phyloP scores from a whole-genome alignment of 2,797 vertebrate species.

The Liasis olivaceus region DNA sequence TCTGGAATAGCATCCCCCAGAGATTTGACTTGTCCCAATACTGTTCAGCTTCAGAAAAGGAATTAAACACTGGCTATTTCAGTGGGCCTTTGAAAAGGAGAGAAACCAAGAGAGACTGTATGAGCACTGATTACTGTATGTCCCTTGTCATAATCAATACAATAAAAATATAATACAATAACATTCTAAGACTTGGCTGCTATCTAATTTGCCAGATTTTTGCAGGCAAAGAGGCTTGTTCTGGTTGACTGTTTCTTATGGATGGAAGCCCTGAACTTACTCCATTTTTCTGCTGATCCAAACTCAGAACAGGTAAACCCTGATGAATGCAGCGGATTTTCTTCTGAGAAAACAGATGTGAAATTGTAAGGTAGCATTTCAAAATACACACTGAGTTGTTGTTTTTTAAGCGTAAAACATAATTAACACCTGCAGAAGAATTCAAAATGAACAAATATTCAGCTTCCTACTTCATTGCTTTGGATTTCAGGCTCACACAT shows the following conservation, averaged over 20 bases:
- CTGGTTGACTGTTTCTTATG: background rate
- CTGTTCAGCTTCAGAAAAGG: background rate
- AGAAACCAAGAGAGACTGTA: background rate
- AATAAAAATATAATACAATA: background rate
- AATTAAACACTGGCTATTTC: background rate
- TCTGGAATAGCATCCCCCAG: background rate
- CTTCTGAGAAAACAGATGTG: background rate
- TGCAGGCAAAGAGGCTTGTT: background rate
- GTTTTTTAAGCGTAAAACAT: conserved; percentile 49
- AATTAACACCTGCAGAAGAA: conserved; percentile 46
- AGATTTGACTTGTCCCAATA: background rate
- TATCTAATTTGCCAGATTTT: background rate
- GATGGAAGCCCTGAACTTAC: background rate
- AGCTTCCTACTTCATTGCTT: conserved; percentile 52
- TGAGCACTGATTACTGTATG: background rate
- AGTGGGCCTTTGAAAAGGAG: background rate
- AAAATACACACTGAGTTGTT: conserved; percentile 39
- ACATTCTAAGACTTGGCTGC: background rate
- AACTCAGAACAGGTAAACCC: background rate
- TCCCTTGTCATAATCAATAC: background rate
- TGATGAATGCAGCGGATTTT: background rate
- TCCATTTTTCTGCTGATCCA: background rate
- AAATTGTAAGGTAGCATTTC: conserved; percentile 43
- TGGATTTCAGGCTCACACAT: conserved; percentile 65
- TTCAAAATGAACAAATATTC: conserved; percentile 58